A percentile compares a stretch with the other conserved stretches of the same genome.
Conservation (phyloP, 2,113 vertebrate species). For the Chelonoidis abingdonii region DNA sequence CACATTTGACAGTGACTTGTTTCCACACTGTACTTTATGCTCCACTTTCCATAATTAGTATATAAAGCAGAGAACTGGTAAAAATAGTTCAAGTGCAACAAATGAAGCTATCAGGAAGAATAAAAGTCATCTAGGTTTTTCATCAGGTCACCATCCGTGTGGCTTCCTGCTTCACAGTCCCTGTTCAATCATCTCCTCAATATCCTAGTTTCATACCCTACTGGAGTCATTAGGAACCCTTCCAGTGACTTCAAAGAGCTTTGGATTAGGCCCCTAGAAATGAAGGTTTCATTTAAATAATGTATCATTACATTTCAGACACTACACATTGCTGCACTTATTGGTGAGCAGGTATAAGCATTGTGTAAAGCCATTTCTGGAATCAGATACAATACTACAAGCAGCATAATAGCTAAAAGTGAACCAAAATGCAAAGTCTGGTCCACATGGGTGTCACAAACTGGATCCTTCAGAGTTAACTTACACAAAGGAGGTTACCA, state of each 20-base stretch:
- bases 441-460: background rate
- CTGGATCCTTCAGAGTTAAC: background rate
- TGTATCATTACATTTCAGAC: background rate
- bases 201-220: background rate
- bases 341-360: too few species aligned
- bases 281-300: background rate
- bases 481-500: background rate
- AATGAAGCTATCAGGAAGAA: background rate
- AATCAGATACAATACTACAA: background rate
- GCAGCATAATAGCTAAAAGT: conserved; percentile 7
- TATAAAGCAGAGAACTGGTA: background rate
- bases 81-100: background rate
- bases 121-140: background rate
- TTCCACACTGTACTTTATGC: background rate
- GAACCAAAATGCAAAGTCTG: background rate
- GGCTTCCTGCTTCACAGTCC: background rate
- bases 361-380: background rate
- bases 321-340: background rate
- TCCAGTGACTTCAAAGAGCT: background rate
- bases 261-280: background rate
- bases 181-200: background rate
- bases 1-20: background rate
- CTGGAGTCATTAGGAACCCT: background rate
- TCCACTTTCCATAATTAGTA: background rate
- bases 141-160: background rate